These are phyloP conservation scores for Meandrusa payeni DNA, from an alignment of 2,888 invertebrate genomes.

Conservation along the genomic window DNA sequence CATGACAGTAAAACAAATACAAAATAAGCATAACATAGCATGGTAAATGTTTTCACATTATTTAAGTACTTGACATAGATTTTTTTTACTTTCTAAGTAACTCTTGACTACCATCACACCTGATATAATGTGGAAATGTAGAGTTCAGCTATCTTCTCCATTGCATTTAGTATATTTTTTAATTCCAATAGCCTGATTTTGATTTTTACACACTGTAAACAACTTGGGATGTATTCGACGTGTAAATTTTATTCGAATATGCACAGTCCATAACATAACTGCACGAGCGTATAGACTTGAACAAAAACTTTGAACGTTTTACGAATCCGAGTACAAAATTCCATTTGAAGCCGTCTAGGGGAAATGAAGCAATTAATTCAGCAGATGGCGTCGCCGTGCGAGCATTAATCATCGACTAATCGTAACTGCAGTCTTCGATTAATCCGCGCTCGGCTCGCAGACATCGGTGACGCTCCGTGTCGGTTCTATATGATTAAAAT, in stretches of 20 bases:
- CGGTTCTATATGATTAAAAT: constrained; percentile 40
- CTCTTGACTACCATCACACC: too few relatives aligned
- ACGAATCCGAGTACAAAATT: constrained; percentile 76
- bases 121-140: too few relatives aligned
- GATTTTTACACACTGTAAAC: too few relatives aligned
- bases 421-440: constrained; percentile 80
- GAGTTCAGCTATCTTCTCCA: too few relatives aligned
- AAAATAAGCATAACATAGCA: too few relatives aligned
- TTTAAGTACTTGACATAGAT: too few relatives aligned
- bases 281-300: constrained; percentile 51
- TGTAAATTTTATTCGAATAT: background rate
- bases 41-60: too few relatives aligned
- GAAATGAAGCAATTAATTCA: constrained; percentile 81
- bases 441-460: constrained; percentile 56
- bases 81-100: too few relatives aligned
- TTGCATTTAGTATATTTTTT: too few relatives aligned
- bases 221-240: too few relatives aligned
- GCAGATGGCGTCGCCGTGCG: constrained; percentile 78
- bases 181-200: too few relatives aligned
- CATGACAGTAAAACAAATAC: too few relatives aligned
- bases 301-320: constrained; percentile 65
- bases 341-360: constrained; percentile 75
- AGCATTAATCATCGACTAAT: constrained; percentile 80
- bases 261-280: constrained; percentile 59
- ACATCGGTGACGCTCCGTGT: constrained; percentile 38